Evolutionary conservation across 2,797 vertebrate species (phyloP), one percentile per base, ranked within the genome.

Genomic region (Esox lucius): DNA sequence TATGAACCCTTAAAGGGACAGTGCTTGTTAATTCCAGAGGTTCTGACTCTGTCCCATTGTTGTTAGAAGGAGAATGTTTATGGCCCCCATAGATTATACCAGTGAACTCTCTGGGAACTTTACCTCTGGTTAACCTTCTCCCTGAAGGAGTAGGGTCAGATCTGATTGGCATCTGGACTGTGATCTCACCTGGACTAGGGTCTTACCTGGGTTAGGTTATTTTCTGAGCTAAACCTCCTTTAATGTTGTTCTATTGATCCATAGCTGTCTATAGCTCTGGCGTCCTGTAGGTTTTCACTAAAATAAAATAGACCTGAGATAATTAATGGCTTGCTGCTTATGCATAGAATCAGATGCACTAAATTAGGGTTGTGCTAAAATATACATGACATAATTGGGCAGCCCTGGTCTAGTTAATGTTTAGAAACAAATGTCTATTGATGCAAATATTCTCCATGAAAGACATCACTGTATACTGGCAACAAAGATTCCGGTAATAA

Each of bases 81-180:
- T 42, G 72, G 67, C 78, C 68, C 69, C 64, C 66, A 75, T 72
- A 73, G 78, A 79, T 75, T 15, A 59, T 62, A 78, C 71, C 61
- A 51, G 67, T 81, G 80, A 85, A 80, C 81, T 79, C 73, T 67
- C 26, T 56, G 42, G 65, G 83, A 83, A 76, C 79, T 78, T 70
- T 69, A 19, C n/a, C 51, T 7, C 69, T 53, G 3, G 39, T 42
- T 11, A 46, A 68, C 19, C 17, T 22, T 17, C 19, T 59, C 19
- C n/a, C 39, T 59, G 8, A 22, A n/a, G n/a, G n/a, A n/a, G 16
- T 59, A 31, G 28, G 24, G 17, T 11, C 4, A 4, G 46, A 66
- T 35, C 65, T 17, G 6, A 65, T 19, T 56, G 17, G 5, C 39
- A 2, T 2, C 5, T 42, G 39, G 39, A 42, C 39, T 42, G 9